Conservation (phyloP, 1,140 invertebrate species). For the Kradibia gibbosae region DNA sequence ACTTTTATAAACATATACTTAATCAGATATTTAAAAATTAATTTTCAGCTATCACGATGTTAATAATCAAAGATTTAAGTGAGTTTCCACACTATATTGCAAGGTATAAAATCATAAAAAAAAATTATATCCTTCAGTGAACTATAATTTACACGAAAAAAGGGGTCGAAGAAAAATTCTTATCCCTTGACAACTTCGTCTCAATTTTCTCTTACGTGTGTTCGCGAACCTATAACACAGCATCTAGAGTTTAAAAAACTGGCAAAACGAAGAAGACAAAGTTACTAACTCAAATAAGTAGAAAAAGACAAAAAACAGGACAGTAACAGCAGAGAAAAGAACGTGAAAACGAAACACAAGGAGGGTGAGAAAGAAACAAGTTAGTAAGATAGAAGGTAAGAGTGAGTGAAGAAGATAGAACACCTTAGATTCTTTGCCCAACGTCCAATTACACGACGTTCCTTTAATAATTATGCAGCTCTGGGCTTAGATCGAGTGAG, state of each 20-base stretch:
- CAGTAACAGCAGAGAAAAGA: constrained; percentile 24
- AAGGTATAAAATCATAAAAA: constrained; percentile 6
- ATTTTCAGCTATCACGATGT: neutral
- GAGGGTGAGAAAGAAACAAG: constrained; percentile 39
- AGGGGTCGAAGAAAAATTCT: constrained; percentile 35
- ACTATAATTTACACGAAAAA: constrained; percentile 20
- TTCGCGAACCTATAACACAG: neutral
- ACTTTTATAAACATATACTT: neutral
- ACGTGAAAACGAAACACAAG: constrained; percentile 18
- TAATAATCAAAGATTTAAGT: neutral
- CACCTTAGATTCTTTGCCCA: constrained; percentile 16
- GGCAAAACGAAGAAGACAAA: constrained; percentile 8
- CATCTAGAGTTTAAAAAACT: constrained; percentile 36
- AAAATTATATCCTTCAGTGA: neutral
- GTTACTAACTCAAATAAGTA: constrained; percentile 17
- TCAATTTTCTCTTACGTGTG: constrained; percentile 20
- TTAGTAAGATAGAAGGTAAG: constrained; percentile 25
- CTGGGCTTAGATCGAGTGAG: constrained; percentile 50
- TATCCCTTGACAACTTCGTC: constrained; percentile 39
- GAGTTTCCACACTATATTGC: neutral
- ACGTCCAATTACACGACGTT: constrained; percentile 66
- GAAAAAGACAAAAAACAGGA: constrained; percentile 32
- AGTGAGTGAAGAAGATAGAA: constrained; percentile 14
- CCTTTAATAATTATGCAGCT: constrained; percentile 69
- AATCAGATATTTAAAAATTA: neutral